Base-by-base conservation (phyloP, 2,113 vertebrate genomes). In the Chamaea fasciata region DNA sequence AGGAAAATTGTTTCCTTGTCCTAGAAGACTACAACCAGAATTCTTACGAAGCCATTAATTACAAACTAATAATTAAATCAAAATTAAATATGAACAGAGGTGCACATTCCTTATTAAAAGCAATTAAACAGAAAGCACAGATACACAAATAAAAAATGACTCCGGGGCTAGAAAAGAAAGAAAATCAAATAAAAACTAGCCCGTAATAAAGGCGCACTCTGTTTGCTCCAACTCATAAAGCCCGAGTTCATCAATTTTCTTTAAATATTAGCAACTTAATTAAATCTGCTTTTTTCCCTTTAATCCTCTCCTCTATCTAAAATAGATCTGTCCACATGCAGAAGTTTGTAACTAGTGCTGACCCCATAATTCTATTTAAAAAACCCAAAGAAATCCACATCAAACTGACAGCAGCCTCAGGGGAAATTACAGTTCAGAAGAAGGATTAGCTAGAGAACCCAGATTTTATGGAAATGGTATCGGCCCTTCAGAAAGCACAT, bases 201-300 rank as follows among this genome's bases (percentile, higher is more conserved):
- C 94, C 26, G 0, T 92, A 96, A 97, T 83, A 79, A 96, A 94
- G 93, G 96, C 91, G 14, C 87, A 92, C 93, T 90, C 83, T 50
- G 91, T 93, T 94, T 76, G 93, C 89, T 95, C 95, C 92, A 95
- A 91, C 97, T 97, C 94, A 89, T 97, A 97, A 98, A 97, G 96
- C 94, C 92, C 2, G 27, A 98, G 97, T 98, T 98, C 98, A 98
- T 98, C 97, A 98, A 98, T 98, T 98, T 98, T 97, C 98, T 97
- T 98, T 98, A 98, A 98, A 98, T 98, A 98, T 98, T 98, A 98
- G 97, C 98, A 98, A 98, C 98, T 98, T 98, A 98, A 98, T 98
- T 98, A 98, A 98, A 98, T 97, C 97, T 97, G 96, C 95, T 96
- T 97, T 97, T 97, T 95, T 96, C 81, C 85, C 92, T 97, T 97